These are phyloP conservation scores for Apodemus sylvaticus DNA, from an alignment of 2,113 vertebrate species.

Conservation along the genomic window DNA sequence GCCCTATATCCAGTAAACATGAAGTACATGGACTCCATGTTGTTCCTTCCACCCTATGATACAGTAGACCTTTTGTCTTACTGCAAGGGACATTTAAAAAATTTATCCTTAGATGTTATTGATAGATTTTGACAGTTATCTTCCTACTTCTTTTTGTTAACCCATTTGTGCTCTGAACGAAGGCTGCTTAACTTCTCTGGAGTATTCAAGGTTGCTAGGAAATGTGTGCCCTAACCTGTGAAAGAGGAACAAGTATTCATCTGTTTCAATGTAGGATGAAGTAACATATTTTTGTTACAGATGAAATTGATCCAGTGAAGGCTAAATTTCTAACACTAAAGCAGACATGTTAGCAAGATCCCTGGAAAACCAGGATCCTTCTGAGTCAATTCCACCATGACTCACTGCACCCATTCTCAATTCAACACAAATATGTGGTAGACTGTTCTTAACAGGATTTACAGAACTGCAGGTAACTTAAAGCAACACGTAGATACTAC, in stretches of 20 bases:
- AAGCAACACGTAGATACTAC: constrained; percentile 47
- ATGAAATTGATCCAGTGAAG: not conserved
- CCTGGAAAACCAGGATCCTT: not conserved
- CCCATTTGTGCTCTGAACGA: not conserved
- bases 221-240: not conserved
- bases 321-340: constrained; percentile 21
- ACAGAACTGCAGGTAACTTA: constrained; percentile 29
- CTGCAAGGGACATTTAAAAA: not conserved
- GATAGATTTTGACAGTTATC: not conserved
- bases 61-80: not conserved
- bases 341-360: not conserved
- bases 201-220: constrained; percentile 42
- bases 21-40: not conserved
- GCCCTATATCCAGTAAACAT: not conserved
- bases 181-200: constrained; percentile 1
- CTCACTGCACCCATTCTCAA: not conserved
- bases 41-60: not conserved
- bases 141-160: constrained; percentile 41
- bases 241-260: constrained; percentile 26
- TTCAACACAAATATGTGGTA: no score
- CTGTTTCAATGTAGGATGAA: constrained; percentile 7
- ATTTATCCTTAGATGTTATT: not conserved
- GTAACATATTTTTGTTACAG: not conserved
- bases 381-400: not conserved
- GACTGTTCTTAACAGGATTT: constrained; percentile 6